These are phyloP conservation scores for Phymanthus crucifer DNA, from an alignment of 92 coral and sea anemone species.

Conservation along the genomic window DNA sequence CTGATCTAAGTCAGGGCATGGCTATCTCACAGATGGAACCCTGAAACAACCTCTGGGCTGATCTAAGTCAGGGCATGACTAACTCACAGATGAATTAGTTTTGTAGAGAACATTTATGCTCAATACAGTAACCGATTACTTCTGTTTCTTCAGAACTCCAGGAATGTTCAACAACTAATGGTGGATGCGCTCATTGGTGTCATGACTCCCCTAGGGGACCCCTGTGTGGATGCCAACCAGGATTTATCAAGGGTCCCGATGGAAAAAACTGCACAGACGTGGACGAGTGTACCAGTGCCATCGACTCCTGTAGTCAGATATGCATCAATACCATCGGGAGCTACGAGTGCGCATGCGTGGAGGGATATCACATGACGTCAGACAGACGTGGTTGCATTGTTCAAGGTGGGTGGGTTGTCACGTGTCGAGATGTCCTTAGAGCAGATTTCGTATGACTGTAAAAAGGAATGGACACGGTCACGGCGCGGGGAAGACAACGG, in stretches of 20 bases:
- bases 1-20: no score
- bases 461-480: no score
- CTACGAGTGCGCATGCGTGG: slow-evolving; percentile 40
- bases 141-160: not conserved
- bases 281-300: slow-evolving; percentile 42
- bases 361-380: slow-evolving; percentile 30
- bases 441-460: no score
- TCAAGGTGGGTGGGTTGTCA: slow-evolving; percentile 14
- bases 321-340: slow-evolving; percentile 50
- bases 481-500: no score
- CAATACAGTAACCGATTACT: not conserved
- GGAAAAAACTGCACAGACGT: slow-evolving; percentile 51
- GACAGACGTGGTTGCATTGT: slow-evolving; percentile 25
- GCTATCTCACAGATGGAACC: no score
- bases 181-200: slow-evolving; percentile 28
- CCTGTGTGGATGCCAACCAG: slow-evolving; percentile 46
- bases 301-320: slow-evolving; percentile 40
- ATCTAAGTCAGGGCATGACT: no score
- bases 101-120: no score
- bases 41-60: no score
- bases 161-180: slow-evolving; percentile 20
- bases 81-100: no score
- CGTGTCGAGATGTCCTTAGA: not conserved
- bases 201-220: slow-evolving; percentile 47
- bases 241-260: slow-evolving; percentile 35